Percentiles rank a stretch among this genome's conserved stretches.
phyloP scores from a whole-genome alignment of 2,797 vertebrate species.

The Acestrorhynchus altus region DNA sequence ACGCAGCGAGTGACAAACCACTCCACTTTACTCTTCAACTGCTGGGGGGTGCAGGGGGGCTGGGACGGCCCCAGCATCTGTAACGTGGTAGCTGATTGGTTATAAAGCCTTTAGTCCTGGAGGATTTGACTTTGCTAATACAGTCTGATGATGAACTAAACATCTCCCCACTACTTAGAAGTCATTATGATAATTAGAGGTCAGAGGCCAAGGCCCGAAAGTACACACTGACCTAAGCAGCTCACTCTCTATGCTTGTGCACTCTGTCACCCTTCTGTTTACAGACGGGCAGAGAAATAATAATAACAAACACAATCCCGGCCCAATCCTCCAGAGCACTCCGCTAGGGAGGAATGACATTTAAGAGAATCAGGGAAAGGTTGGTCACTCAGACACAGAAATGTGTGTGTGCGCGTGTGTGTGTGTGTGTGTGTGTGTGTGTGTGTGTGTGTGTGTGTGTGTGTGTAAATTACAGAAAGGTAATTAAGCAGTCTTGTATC shows the following conservation, averaged over 20 bases:
- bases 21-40: no score
- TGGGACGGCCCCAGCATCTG: no score
- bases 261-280: constrained; percentile 3
- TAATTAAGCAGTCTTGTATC: not conserved
- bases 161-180: not conserved
- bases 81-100: no score
- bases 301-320: constrained; percentile 8
- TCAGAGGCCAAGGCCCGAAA: not conserved
- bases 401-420: no score
- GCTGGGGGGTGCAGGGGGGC: no score
- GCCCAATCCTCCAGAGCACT: constrained; percentile 24
- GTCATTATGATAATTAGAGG: not conserved
- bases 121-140: no score
- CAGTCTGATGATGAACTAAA: no score
- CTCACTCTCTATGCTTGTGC: not conserved
- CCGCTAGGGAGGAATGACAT: constrained; percentile 55
- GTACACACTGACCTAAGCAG: constrained; percentile 11
- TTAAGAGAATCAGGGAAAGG: constrained; percentile 57
- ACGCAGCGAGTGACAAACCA: no score
- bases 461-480: not conserved
- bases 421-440: no score
- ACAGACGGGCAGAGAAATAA: constrained; percentile 29
- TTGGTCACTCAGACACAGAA: constrained; percentile 35
- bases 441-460: constrained; percentile 21
- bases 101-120: no score